Base-by-base conservation (phyloP, 2,888 invertebrate species). In the Formica aserva region DNA sequence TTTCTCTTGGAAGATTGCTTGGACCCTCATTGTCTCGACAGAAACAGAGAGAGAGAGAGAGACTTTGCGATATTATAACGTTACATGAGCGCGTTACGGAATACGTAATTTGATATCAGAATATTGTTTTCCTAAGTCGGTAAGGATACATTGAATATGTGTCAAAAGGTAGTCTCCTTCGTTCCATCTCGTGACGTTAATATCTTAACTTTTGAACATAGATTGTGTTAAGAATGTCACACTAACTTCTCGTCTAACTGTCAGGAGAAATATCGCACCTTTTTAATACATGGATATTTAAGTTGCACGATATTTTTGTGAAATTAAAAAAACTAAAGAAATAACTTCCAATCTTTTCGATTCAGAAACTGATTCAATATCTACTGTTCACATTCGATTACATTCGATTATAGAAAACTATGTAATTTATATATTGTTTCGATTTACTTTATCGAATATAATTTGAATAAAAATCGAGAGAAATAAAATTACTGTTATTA, bases 61-160 rank as follows among this genome's bases (percentile, higher is more conserved):
- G 60, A 48, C 63, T 82, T 67, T 41, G 57, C 45, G 72, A 52
- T 62, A 60, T 83, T 77, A 80, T 80, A 63, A 67, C 74, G 77
- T 77, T 80, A 82, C 71, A 69, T n/a, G 81, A 63, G 60, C 74
- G 72, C 29, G 82, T 66, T 72, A 82, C 48, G 84, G 66, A 91
- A 91, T 90, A 87, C 83, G 91, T 90, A 91, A 91, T 91, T 89
- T 71, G 91, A 91, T 90, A 88, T 85, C 81, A 75, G 82, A 75
- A 76, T 83, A 66, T 38, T 60, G 69, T 83, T 71, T 72, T 22
- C 32, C 26, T 35, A 80, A 78, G 60, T 71, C 45, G 8, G 60
- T 32, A 69, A 69, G 35, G 41, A 78, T 67, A 77, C 41, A 57
- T 78, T 32, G 45, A 45, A 48, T 72, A 48, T 72, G 60, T 60